Evolutionary conservation across 2,888 invertebrate genomes (phyloP).

Genomic region (Drosophila affinis): DNA sequence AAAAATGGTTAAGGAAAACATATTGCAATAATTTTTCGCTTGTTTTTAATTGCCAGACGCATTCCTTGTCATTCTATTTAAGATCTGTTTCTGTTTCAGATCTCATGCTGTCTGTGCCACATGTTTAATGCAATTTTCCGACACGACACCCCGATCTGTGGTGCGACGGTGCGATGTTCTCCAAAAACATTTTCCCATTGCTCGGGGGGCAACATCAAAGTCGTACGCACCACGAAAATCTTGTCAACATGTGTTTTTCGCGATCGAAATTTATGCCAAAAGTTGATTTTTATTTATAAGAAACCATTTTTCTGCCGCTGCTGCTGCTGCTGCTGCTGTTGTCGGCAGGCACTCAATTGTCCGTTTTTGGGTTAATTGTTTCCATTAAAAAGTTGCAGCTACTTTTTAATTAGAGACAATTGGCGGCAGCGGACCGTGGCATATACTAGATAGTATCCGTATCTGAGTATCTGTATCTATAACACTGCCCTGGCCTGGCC

Average conservation of each 20-base stretch:
- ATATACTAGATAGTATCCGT: slow-evolving; percentile 7
- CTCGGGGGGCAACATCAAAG: slow-evolving; percentile 35
- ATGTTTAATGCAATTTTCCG: slow-evolving; percentile 32
- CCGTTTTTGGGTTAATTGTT: slow-evolving; percentile 79
- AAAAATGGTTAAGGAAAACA: slow-evolving; percentile 7
- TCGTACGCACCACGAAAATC: slow-evolving; percentile 33
- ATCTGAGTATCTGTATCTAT: slow-evolving; percentile 32
- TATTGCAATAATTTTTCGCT: slow-evolving; percentile 24
- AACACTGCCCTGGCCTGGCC: slow-evolving; percentile 25
- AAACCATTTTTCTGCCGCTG: slow-evolving; percentile 36
- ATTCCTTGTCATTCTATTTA: slow-evolving; percentile 18
- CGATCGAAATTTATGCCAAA: slow-evolving; percentile 53
- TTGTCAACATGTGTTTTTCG: slow-evolving; percentile 68
- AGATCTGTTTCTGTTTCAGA: slow-evolving; percentile 14
- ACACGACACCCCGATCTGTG: slow-evolving; percentile 1
- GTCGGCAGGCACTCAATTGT: slow-evolving; percentile 68
- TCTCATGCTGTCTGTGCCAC: slow-evolving; percentile 3
- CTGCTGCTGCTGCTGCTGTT: slow-evolving; percentile 33
- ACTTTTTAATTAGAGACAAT: slow-evolving; percentile 78
- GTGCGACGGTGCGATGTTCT: slow-evolving; percentile 17
- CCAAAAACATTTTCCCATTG: slow-evolving; percentile 23
- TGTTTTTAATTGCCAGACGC: slow-evolving; percentile 56
- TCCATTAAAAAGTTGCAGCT: slow-evolving; percentile 75
- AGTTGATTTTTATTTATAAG: slow-evolving; percentile 33
- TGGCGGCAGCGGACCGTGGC: slow-evolving; percentile 46